Conservation (phyloP, 2,888 invertebrate species). For the Auanema sp. region DNA sequence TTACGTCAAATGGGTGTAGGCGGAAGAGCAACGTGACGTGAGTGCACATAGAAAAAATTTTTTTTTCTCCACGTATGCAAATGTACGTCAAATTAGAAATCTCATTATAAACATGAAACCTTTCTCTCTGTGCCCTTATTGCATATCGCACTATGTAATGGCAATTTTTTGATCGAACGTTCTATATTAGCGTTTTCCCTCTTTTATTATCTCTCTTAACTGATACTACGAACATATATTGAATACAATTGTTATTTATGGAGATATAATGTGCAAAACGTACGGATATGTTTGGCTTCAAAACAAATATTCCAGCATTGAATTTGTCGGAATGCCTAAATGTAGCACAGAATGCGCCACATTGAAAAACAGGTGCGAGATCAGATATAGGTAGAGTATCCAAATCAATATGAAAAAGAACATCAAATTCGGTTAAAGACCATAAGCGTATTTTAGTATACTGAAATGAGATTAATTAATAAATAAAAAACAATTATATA, state of each 20-base stretch:
- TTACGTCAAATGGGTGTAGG: too few relatives aligned
- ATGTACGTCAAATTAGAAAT: too few relatives aligned
- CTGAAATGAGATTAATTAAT: slow-evolving; percentile 28
- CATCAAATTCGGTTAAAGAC: slow-evolving; percentile 46
- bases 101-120: too few relatives aligned
- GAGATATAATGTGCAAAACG: not conserved
- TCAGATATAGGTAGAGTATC: slow-evolving; percentile 43
- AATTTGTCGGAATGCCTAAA: slow-evolving; percentile 58
- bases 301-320: slow-evolving; percentile 57
- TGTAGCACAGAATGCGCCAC: slow-evolving; percentile 50
- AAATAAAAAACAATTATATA: slow-evolving; percentile 4
- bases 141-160: too few relatives aligned
- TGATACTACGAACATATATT: too few relatives aligned
- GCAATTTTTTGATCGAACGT: too few relatives aligned
- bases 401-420: slow-evolving; percentile 47
- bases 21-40: too few relatives aligned
- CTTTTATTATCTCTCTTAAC: too few relatives aligned
- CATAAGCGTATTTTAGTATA: slow-evolving; percentile 58
- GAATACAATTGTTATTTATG: not conserved
- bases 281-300: slow-evolving; percentile 50
- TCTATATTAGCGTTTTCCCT: too few relatives aligned
- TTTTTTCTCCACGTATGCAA: too few relatives aligned
- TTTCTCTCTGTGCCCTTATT: too few relatives aligned
- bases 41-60: too few relatives aligned
- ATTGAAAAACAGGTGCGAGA: slow-evolving; percentile 44